phyloP scores from a whole-genome alignment of 2,797 vertebrate species.

The Sarcophilus harrisii region DNA sequence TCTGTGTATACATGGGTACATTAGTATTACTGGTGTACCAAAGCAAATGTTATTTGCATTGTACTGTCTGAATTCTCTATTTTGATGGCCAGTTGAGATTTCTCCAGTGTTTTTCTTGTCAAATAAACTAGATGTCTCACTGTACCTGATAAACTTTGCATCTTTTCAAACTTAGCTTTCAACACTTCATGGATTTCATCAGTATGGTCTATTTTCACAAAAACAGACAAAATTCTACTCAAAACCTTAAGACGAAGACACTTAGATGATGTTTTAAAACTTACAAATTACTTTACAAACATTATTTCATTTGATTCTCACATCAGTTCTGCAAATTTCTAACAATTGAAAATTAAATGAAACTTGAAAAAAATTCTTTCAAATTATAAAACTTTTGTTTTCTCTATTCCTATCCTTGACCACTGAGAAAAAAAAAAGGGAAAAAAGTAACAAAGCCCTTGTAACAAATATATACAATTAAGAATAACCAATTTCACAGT shows the following conservation, averaged over 20 bases:
- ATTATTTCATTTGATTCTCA: background rate
- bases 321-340: background rate
- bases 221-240: background rate
- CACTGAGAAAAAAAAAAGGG: background rate
- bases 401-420: background rate
- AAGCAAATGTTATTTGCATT: background rate
- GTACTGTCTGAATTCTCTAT: background rate
- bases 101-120: background rate
- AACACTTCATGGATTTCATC: background rate
- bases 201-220: background rate
- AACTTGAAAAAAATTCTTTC: background rate
- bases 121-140: background rate
- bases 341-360: background rate
- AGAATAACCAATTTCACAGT: background rate
- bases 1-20: background rate
- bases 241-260: background rate
- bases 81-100: background rate
- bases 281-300: background rate
- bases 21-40: background rate
- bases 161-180: background rate
- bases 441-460: background rate
- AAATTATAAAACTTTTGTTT: background rate
- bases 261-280: background rate
- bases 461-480: background rate
- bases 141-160: background rate